Conservation (phyloP, 2,113 vertebrate genomes). For the Hydrolagus affinis region DNA sequence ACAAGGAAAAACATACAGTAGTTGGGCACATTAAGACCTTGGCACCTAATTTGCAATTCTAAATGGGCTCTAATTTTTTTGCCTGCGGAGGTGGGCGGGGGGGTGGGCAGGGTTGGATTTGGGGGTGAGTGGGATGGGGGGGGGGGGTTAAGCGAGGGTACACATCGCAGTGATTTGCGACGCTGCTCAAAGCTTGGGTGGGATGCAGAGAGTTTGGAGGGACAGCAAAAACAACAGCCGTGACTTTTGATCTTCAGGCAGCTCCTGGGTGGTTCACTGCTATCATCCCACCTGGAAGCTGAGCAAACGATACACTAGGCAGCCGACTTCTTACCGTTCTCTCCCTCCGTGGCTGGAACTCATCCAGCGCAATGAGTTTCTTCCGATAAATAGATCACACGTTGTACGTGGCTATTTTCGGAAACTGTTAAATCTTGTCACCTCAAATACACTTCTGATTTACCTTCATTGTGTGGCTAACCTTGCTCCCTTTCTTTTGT, state of each 20-base stretch:
- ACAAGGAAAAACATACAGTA: constrained; percentile 31
- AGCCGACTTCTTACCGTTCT: background rate
- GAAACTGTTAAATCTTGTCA: background rate
- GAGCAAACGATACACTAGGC: background rate
- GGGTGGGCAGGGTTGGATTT: too few relatives aligned
- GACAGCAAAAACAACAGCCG: constrained; percentile 21
- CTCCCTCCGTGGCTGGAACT: background rate
- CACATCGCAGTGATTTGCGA: background rate
- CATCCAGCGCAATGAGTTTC: background rate
- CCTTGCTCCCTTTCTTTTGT: too few relatives aligned
- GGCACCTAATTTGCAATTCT: constrained; percentile 27
- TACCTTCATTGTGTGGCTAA: too few relatives aligned
- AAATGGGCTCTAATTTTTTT: background rate
- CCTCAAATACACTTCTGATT: too few relatives aligned
- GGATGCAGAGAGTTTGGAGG: constrained; percentile 7
- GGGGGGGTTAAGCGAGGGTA: too few relatives aligned
- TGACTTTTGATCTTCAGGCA: constrained; percentile 1
- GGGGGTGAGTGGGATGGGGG: too few relatives aligned
- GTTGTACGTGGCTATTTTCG: background rate
- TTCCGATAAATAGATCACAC: background rate
- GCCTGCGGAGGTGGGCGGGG: too few relatives aligned
- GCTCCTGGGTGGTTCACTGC: background rate
- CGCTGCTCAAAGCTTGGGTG: background rate
- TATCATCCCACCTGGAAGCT: constrained; percentile 11
- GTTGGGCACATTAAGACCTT: constrained; percentile 27